Evolutionary conservation across 2,797 vertebrate species (phyloP).

Genomic region (Oreortyx pictus): DNA sequence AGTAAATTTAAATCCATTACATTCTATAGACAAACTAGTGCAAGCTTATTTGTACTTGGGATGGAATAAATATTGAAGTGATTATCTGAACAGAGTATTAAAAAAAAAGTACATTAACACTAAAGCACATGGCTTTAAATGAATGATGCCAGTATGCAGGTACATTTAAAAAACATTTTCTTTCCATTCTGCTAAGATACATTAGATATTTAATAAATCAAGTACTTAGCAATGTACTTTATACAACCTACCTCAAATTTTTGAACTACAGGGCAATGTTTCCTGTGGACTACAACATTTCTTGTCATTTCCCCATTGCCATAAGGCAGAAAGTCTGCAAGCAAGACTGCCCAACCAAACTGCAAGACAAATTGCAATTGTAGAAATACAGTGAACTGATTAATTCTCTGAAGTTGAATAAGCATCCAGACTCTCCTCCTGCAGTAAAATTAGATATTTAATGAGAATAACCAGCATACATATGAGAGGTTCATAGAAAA

Average conservation of each 20-base stretch:
- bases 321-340: not conserved
- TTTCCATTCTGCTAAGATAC: not conserved
- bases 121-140: not conserved
- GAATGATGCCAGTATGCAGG: not conserved
- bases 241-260: not conserved
- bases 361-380: not conserved
- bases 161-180: not conserved
- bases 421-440: not conserved
- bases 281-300: not conserved
- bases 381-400: not conserved
- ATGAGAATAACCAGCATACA: accelerated
- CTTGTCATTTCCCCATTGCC: not conserved
- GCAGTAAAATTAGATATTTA: not conserved
- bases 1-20: not conserved
- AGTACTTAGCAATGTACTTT: not conserved
- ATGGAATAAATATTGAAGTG: not conserved
- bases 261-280: not conserved
- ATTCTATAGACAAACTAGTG: not conserved
- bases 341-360: not conserved
- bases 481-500: not conserved
- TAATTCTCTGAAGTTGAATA: not conserved
- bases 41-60: not conserved
- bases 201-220: not conserved
- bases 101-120: not conserved
- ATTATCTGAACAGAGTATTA: not conserved